Conservation (phyloP, 2,113 vertebrate species). For the Protobothrops mucrosquamatus region DNA sequence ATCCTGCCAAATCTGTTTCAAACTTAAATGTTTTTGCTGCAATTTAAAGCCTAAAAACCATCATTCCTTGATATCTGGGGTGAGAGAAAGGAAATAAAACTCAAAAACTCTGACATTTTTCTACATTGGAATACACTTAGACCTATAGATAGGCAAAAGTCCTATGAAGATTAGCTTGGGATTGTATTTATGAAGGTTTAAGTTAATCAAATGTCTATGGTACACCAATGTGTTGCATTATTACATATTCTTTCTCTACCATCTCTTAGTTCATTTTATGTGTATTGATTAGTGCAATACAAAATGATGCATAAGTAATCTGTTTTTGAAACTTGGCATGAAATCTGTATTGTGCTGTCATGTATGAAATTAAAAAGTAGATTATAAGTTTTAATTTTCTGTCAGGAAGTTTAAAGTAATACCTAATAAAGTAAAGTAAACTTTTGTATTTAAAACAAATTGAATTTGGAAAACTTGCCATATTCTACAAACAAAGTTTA, state of each 20-base stretch:
- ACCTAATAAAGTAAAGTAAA: background rate
- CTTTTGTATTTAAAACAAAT: constrained; percentile 4
- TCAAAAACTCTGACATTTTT: background rate
- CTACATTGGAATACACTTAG: background rate
- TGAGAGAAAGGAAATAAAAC: background rate
- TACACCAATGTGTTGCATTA: background rate
- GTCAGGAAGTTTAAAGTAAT: background rate
- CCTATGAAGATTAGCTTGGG: background rate
- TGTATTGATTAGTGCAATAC: background rate
- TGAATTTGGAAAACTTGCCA: background rate
- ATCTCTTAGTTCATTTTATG: background rate
- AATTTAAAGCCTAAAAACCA: background rate
- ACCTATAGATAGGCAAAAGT: background rate
- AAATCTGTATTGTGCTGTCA: background rate
- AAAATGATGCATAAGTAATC: background rate
- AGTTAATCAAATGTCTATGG: background rate
- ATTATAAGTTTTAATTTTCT: background rate
- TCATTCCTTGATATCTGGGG: background rate
- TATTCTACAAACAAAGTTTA: background rate
- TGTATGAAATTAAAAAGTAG: background rate
- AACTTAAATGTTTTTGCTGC: background rate
- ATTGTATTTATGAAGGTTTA: background rate
- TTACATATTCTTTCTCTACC: background rate
- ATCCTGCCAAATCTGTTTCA: background rate
- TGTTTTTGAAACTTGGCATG: background rate